These are phyloP conservation scores for Archaeoteleia sp. DNA, from an alignment of 2,888 invertebrate genomes.

Conservation along the genomic window DNA sequence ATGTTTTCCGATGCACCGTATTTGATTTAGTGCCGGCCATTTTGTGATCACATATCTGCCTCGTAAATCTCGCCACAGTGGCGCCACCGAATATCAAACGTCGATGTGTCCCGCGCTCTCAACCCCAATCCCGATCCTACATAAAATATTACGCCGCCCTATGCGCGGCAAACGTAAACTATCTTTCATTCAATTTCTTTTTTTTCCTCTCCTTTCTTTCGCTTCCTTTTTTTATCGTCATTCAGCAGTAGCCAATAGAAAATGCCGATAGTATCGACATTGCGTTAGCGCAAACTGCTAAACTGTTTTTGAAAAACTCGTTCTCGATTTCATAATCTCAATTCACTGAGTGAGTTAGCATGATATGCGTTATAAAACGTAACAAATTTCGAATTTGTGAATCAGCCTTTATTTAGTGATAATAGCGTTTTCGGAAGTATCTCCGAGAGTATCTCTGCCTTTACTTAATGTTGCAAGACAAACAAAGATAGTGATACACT, in stretches of 20 bases:
- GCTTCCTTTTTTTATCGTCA: slow-evolving; percentile 40
- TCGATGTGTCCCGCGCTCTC: slow-evolving; percentile 70
- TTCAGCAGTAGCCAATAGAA: slow-evolving; percentile 49
- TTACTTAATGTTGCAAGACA: too few species aligned
- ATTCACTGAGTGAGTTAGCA: background rate
- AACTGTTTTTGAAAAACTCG: slow-evolving; percentile 36
- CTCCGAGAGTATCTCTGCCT: too few species aligned
- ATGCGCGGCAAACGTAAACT: slow-evolving; percentile 63
- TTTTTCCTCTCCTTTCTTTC: background rate
- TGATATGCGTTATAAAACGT: background rate
- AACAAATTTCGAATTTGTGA: slow-evolving; percentile 16
- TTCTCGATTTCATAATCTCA: slow-evolving; percentile 13
- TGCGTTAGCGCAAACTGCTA: slow-evolving; percentile 36
- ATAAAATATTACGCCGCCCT: slow-evolving; percentile 72
- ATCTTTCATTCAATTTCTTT: slow-evolving; percentile 62
- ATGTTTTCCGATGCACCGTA: slow-evolving; percentile 75
- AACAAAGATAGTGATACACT: too few species aligned
- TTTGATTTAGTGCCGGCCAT: slow-evolving; percentile 75
- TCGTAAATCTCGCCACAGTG: slow-evolving; percentile 73
- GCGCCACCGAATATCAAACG: slow-evolving; percentile 73
- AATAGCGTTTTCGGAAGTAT: too few species aligned
- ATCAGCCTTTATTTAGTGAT: too few species aligned
- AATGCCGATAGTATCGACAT: slow-evolving; percentile 41
- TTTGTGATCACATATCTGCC: slow-evolving; percentile 75
- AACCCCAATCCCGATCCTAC: slow-evolving; percentile 67